These are phyloP conservation scores for Drosophila pectinifera DNA, from an alignment of 1,140 invertebrate genomes.

Conservation along the genomic window DNA sequence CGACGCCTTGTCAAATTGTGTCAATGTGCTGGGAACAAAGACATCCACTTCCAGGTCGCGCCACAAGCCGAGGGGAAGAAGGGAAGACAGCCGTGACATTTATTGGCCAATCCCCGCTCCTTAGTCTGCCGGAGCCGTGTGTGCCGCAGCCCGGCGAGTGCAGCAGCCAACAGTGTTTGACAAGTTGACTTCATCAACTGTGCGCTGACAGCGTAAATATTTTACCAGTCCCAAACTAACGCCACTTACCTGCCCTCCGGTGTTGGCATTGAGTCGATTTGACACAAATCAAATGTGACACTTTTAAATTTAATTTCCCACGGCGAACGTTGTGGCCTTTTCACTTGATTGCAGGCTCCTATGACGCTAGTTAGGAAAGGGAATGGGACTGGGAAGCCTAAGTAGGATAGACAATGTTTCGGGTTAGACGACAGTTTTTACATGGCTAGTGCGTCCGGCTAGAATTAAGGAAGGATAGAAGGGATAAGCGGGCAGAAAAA, in stretches of 20 bases:
- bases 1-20: conserved; percentile 4
- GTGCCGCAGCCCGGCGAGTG: conserved; percentile 4
- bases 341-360: background rate
- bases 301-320: conserved; percentile 11
- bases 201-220: conserved; percentile 69
- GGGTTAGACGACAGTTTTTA: too few species aligned
- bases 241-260: conserved; percentile 7
- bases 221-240: conserved; percentile 49
- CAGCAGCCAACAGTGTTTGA: conserved; percentile 18
- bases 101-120: conserved; percentile 8
- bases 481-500: too few species aligned
- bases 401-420: background rate
- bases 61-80: background rate
- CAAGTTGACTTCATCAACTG: conserved; percentile 29
- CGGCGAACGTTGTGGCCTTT: background rate
- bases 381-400: too few species aligned
- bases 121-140: background rate
- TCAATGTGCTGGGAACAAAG: conserved; percentile 4
- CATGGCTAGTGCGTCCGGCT: too few species aligned
- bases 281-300: conserved; percentile 65
- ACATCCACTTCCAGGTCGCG: conserved; percentile 5
- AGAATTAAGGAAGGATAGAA: too few species aligned
- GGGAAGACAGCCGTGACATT: conserved; percentile 13
- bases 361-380: background rate
- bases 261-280: conserved; percentile 43